Base-by-base conservation (phyloP, 1,140 invertebrate genomes). In the Asbolus verrucosus region DNA sequence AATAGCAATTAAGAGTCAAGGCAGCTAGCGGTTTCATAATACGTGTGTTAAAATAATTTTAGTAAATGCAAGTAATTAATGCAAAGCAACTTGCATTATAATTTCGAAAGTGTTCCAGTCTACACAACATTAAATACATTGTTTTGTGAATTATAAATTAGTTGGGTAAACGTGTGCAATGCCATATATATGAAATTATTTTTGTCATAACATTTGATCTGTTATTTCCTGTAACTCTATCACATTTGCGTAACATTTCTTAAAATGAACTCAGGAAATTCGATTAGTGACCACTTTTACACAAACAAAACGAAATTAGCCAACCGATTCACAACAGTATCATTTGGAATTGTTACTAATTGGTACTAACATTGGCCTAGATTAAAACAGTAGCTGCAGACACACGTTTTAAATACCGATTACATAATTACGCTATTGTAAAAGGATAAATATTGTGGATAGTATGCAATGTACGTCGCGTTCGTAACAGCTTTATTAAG, bases 21-120 rank as follows among this genome's bases (percentile, higher is more conserved):
- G 46, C 21, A 54, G 19, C 14, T 54, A 27, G 41, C 21, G 27
- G 9, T 54, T 54, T 54, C 21, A 54, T 54, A 54, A 54, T 27
- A 54, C 46, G 21, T 54, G 46, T 54, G 46, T 54, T 54, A 19
- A 27, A 54, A 54, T 54, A 13, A 54, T 54, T 54, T 54, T 54
- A 54, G 14, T 54, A 54, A 54, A 54, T 54, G 46, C 46, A 54
- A 54, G 46, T 54, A 54, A 54, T 54, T 54, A 54, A 54, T 54
- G 46, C 46, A 27, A 19, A 24, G n/a, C 19, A 54, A 27, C 46
- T 30, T 54, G 46, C 46, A 54, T 54, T 54, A 19, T 54, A 54
- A 54, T 54, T 54, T 54, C 46, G 46, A 54, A 54, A 54, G 46
- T 54, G 46, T 54, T 54, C 46, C 46, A 54, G 19, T 54, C 46